Evolutionary conservation across 2,888 invertebrate species (phyloP).

Genomic region (Drosophila histrio): DNA sequence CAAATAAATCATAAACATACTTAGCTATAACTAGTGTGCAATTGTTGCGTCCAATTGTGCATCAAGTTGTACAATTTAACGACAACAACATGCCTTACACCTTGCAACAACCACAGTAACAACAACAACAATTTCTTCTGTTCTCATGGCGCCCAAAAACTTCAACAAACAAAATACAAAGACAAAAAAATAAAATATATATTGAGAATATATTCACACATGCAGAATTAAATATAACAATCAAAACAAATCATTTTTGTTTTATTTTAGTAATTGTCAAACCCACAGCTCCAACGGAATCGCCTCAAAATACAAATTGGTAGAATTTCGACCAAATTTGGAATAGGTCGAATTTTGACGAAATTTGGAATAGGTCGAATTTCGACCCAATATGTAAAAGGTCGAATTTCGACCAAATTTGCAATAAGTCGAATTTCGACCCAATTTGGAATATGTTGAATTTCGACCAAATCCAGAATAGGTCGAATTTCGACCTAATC

Average conservation of each 20-base stretch:
- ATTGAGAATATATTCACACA: conserved; percentile 13
- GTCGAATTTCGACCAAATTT: background rate
- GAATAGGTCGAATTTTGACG: background rate
- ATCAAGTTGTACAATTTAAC: conserved; percentile 13
- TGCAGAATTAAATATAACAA: conserved; percentile 30
- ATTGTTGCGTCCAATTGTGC: conserved; percentile 41
- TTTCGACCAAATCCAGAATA: background rate
- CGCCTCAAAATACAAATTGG: background rate
- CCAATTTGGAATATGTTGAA: background rate
- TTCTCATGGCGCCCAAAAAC: conserved; percentile 15
- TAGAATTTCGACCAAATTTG: background rate
- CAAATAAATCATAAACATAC: conserved; percentile 16
- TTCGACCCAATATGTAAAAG: background rate
- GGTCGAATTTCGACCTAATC: background rate
- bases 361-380: no score
- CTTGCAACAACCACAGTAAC: background rate
- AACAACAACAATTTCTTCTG: background rate
- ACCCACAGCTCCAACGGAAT: background rate
- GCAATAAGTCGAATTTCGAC: background rate
- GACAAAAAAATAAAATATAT: background rate
- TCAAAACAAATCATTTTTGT: background rate
- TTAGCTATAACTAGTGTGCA: conserved; percentile 23
- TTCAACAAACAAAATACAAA: background rate
- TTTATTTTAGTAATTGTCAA: background rate
- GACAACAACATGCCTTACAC: conserved; percentile 7